Percentiles rank a stretch among this genome's conserved stretches.
These are phyloP conservation scores for Mesorhabditis spiculigera DNA, from an alignment of 2,888 invertebrate species.

Conservation along the genomic window DNA sequence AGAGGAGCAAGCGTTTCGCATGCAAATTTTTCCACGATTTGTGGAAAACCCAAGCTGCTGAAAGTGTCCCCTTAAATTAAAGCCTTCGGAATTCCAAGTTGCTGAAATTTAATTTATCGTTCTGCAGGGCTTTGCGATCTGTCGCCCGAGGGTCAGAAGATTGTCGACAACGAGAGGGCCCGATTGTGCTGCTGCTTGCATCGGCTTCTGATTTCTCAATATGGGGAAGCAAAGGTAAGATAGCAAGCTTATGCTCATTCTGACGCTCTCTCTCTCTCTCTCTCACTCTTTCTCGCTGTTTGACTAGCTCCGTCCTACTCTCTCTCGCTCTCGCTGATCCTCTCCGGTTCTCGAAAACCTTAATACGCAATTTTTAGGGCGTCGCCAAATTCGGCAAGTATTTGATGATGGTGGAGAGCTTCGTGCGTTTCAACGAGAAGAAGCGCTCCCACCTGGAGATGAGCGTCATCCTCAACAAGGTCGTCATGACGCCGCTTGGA, in stretches of 20 bases:
- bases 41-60: background rate
- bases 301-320: no score
- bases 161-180: background rate
- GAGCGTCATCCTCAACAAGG: constrained; percentile 20
- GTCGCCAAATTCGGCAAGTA: background rate
- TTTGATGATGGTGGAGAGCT: constrained; percentile 10
- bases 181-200: background rate
- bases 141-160: background rate
- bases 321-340: constrained; percentile 9
- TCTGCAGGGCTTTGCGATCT: background rate
- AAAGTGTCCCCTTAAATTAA: no score
- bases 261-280: no score
- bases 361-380: constrained; percentile 4
- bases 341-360: constrained; percentile 13
- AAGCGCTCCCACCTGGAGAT: constrained; percentile 20
- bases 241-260: background rate
- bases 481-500: constrained; percentile 27
- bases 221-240: background rate
- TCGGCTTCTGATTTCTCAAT: background rate
- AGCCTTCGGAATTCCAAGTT: constrained; percentile 9
- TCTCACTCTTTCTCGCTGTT: no score
- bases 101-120: constrained; percentile 7
- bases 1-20: background rate
- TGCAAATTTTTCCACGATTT: background rate
- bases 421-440: constrained; percentile 9